These are phyloP conservation scores for Xestia ashworthii DNA, from an alignment of 2,888 invertebrate genomes.

Conservation along the genomic window DNA sequence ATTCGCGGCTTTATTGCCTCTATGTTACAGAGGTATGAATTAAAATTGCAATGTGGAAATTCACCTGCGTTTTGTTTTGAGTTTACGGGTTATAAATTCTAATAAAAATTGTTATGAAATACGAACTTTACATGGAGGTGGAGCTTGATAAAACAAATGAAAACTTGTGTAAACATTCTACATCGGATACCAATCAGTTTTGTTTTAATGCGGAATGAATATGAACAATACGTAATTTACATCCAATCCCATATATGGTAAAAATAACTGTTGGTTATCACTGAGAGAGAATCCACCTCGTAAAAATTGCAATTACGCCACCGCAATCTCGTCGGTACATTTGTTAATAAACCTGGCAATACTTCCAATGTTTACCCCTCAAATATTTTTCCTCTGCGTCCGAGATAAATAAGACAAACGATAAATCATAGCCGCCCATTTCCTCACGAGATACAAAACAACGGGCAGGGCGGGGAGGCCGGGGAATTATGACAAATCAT, in stretches of 20 bases:
- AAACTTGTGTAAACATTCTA: slow-evolving; percentile 40
- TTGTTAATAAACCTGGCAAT: slow-evolving; percentile 85
- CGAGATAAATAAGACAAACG: slow-evolving; percentile 88
- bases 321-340: slow-evolving; percentile 79
- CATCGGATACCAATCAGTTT: slow-evolving; percentile 33
- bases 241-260: slow-evolving; percentile 51
- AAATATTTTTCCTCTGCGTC: slow-evolving; percentile 83
- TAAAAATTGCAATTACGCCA: slow-evolving; percentile 75
- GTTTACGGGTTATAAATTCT: slow-evolving; percentile 33
- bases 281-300: slow-evolving; percentile 45
- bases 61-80: slow-evolving; percentile 58
- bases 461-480: slow-evolving; percentile 84
- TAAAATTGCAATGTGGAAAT: slow-evolving; percentile 72
- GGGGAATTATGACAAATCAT: slow-evolving; percentile 91
- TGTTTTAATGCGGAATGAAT: slow-evolving; percentile 32
- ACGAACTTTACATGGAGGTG: neutral
- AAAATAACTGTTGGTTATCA: slow-evolving; percentile 55
- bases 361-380: slow-evolving; percentile 80
- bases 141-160: slow-evolving; percentile 17
- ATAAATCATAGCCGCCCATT: slow-evolving; percentile 89
- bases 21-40: slow-evolving; percentile 76
- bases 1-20: slow-evolving; percentile 88
- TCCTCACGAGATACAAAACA: slow-evolving; percentile 88
- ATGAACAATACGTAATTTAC: slow-evolving; percentile 49
- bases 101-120: slow-evolving; percentile 31